Conservation (phyloP, 2,113 vertebrate genomes). For the Delphinapterus leucas region DNA sequence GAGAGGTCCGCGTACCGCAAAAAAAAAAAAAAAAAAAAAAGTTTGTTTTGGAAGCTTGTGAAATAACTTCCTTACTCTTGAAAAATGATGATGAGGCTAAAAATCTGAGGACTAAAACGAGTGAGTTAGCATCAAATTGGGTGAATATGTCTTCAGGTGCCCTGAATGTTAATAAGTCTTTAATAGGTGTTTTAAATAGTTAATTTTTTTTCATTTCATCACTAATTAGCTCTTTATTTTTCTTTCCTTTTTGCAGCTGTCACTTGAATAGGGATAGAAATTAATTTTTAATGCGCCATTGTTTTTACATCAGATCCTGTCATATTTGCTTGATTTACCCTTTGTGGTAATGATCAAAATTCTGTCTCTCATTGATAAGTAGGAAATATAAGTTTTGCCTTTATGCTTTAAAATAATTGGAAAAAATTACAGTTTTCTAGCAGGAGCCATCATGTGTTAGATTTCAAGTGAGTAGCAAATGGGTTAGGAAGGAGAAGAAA, state of each 20-base stretch:
- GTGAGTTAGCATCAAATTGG: background rate
- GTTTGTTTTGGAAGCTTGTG: background rate
- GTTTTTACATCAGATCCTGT: conserved; percentile 2
- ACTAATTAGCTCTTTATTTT: conserved; percentile 29
- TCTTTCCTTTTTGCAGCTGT: background rate
- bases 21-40: background rate
- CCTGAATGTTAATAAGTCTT: background rate
- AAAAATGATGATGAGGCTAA: background rate
- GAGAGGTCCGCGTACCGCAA: too few species aligned
- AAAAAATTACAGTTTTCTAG: background rate
- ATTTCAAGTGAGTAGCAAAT: background rate
- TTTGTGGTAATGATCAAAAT: background rate
- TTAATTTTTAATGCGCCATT: background rate
- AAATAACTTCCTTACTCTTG: conserved; percentile 11
- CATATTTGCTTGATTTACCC: background rate
- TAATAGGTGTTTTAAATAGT: conserved; percentile 1
- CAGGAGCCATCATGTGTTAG: background rate
- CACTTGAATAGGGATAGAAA: background rate
- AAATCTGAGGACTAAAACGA: background rate
- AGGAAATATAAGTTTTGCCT: background rate
- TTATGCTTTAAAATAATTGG: background rate
- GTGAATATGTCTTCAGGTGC: background rate
- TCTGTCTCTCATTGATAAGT: background rate
- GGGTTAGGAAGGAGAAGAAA: background rate
- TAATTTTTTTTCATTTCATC: conserved; percentile 1